Conservation (phyloP, 2,888 invertebrate genomes). For the Charanyca ferruginea region DNA sequence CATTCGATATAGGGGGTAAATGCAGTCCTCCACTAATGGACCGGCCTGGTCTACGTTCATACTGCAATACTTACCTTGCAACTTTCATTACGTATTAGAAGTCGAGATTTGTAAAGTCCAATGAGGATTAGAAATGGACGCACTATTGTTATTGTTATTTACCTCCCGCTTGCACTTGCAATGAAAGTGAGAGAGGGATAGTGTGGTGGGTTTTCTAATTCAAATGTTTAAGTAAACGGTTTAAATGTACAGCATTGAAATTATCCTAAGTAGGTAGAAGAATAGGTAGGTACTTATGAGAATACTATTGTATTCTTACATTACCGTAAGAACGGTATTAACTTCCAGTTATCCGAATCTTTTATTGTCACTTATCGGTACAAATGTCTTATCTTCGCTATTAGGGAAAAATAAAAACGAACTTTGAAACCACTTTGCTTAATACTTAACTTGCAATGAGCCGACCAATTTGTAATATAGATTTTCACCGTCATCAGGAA, state of each 20-base stretch:
- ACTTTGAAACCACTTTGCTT: not conserved
- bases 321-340: conserved; percentile 22
- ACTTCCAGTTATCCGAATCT: conserved; percentile 4
- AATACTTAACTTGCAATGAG: not conserved
- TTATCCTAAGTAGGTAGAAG: not conserved
- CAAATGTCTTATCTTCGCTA: conserved; percentile 9
- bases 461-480: not conserved
- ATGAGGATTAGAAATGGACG: conserved; percentile 23
- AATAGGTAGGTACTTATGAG: too few species aligned
- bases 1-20: conserved; percentile 44
- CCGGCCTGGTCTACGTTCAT: conserved; percentile 45
- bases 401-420: not conserved
- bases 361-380: conserved; percentile 23
- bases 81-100: conserved; percentile 41
- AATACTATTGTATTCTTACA: not conserved
- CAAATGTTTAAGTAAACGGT: conserved; percentile 23
- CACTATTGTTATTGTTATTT: conserved; percentile 27
- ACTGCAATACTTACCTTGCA: conserved; percentile 57
- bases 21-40: conserved; percentile 56
- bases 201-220: conserved; percentile 9
- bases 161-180: conserved; percentile 16
- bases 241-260: not conserved
- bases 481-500: not conserved
- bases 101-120: conserved; percentile 27
- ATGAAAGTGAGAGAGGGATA: not conserved